phyloP scores from a whole-genome alignment of 2,888 invertebrate species.

The Acronicta leporina region DNA sequence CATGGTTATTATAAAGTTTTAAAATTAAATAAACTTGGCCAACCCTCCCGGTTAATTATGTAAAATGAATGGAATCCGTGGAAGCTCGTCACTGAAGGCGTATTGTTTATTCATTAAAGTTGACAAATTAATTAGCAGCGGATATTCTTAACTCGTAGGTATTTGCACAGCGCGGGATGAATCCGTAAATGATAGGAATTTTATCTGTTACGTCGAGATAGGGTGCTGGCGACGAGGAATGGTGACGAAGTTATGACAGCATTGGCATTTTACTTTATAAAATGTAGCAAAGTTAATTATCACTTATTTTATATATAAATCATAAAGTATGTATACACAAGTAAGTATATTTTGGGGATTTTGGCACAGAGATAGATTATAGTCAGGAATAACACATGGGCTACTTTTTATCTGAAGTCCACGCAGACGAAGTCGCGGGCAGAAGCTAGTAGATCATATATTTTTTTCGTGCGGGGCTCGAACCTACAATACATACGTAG shows the following conservation, averaged over 20 bases:
- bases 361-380: too few relatives aligned
- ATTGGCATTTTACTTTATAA: neutral
- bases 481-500: too few relatives aligned
- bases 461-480: too few relatives aligned
- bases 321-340: too few relatives aligned
- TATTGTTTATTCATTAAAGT: slow-evolving; percentile 57
- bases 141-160: slow-evolving; percentile 29
- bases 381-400: too few relatives aligned
- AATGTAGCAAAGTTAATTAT: too few relatives aligned
- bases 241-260: neutral
- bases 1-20: slow-evolving; percentile 12
- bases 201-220: slow-evolving; percentile 5
- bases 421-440: too few relatives aligned
- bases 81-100: slow-evolving; percentile 28
- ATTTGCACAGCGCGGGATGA: slow-evolving; percentile 22
- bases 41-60: slow-evolving; percentile 32
- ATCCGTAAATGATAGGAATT: slow-evolving; percentile 31
- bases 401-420: too few relatives aligned
- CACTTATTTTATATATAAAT: too few relatives aligned
- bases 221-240: neutral
- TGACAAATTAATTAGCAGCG: slow-evolving; percentile 55
- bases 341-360: too few relatives aligned
- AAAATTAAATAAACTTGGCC: slow-evolving; percentile 30
- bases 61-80: slow-evolving; percentile 45
- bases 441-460: too few relatives aligned